Evolutionary conservation across 2,113 vertebrate species (phyloP).

Genomic region (Nothocercus julius): DNA sequence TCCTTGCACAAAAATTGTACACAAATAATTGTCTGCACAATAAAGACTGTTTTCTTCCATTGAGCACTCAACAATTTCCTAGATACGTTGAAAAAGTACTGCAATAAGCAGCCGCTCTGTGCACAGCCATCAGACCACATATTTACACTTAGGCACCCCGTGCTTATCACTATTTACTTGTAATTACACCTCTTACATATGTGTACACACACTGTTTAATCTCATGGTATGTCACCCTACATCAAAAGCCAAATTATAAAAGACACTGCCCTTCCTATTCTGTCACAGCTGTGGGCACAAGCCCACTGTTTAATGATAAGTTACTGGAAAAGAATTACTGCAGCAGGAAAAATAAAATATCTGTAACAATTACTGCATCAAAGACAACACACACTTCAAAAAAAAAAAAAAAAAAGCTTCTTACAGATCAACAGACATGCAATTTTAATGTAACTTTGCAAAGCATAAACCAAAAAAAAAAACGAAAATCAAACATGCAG

Average conservation of each 20-base stretch:
- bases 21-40: background rate
- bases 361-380: background rate
- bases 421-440: accelerated
- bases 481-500: background rate
- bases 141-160: background rate
- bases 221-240: background rate
- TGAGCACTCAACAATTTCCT: background rate
- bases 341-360: background rate
- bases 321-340: background rate
- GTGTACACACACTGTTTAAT: background rate
- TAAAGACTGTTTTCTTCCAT: background rate
- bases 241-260: background rate
- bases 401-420: background rate
- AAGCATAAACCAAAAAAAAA: background rate
- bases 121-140: background rate
- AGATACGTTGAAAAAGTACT: background rate
- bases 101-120: background rate
- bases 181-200: background rate
- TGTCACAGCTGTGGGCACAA: background rate
- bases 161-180: background rate
- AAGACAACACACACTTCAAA: background rate
- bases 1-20: background rate
- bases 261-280: background rate
- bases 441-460: background rate
- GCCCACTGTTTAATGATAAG: background rate